phyloP scores from a whole-genome alignment of 2,888 invertebrate species.

The Sipha maydis region DNA sequence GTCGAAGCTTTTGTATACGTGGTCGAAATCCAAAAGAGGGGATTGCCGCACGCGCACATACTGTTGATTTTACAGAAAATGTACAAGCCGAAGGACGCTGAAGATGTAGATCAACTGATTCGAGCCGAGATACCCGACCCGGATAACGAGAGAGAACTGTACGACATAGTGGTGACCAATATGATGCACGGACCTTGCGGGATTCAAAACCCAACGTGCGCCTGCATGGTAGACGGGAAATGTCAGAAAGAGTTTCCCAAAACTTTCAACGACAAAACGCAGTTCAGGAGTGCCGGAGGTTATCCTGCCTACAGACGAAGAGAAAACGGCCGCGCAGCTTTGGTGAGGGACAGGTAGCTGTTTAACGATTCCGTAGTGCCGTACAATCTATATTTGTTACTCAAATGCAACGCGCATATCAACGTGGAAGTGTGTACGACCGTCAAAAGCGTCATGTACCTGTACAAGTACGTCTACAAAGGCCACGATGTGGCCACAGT shows the following conservation, averaged over 20 bases:
- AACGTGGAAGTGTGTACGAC: constrained; percentile 59
- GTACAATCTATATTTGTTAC: constrained; percentile 57
- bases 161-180: constrained; percentile 18
- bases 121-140: constrained; percentile 58
- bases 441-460: constrained; percentile 54
- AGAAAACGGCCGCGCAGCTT: not conserved
- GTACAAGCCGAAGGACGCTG: constrained; percentile 33
- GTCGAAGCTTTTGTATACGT: constrained; percentile 55
- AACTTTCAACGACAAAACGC: constrained; percentile 45
- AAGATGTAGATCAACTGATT: constrained; percentile 42
- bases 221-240: not conserved
- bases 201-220: not conserved
- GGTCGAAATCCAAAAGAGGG: constrained; percentile 62
- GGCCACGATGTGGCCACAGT: constrained; percentile 43
- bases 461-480: constrained; percentile 62
- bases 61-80: constrained; percentile 49
- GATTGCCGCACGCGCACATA: constrained; percentile 57
- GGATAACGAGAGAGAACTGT: not conserved
- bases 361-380: constrained; percentile 6
- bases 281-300: too few species aligned
- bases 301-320: not conserved
- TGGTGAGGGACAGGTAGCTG: not conserved
- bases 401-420: constrained; percentile 51
- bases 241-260: constrained; percentile 59
- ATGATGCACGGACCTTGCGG: constrained; percentile 63